Evolutionary conservation across 2,888 invertebrate species (phyloP).

Genomic region (Cremastinae sp.): DNA sequence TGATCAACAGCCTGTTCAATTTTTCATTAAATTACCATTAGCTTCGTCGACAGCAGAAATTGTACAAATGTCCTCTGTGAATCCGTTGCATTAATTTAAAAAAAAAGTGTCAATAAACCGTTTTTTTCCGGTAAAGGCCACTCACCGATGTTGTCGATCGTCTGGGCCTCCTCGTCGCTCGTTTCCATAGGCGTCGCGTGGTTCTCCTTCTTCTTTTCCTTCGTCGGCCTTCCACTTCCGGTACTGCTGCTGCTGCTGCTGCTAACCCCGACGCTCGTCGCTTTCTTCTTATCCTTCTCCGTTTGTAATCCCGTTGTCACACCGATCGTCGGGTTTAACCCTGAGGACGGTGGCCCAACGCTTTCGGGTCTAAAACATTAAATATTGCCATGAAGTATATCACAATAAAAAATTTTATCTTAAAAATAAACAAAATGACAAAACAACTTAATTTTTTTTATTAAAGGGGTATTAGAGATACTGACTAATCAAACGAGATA

Average conservation of each 20-base stretch:
- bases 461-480: too few relatives aligned
- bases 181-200: conserved; percentile 81
- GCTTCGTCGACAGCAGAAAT: neutral
- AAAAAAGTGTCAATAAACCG: neutral
- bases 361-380: conserved; percentile 70
- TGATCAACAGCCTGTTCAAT: too few relatives aligned
- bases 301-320: conserved; percentile 65
- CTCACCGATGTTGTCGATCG: conserved; percentile 77
- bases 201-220: conserved; percentile 81
- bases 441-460: neutral
- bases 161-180: conserved; percentile 83
- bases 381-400: neutral
- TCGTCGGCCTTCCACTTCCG: conserved; percentile 72
- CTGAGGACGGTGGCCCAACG: conserved; percentile 58
- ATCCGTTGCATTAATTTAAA: neutral
- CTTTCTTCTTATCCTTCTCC: conserved; percentile 75
- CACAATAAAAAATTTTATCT: too few relatives aligned
- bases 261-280: conserved; percentile 66
- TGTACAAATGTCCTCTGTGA: neutral
- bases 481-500: too few relatives aligned
- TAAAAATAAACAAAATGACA: neutral
- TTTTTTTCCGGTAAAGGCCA: conserved; percentile 34
- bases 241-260: conserved; percentile 65
- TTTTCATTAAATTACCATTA: conserved; percentile 3
- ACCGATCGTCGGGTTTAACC: conserved; percentile 63